Evolutionary conservation across 2,797 vertebrate genomes (phyloP), one percentile per base, ranked within the genome.

Genomic region (Crocidura indochinensis): DNA sequence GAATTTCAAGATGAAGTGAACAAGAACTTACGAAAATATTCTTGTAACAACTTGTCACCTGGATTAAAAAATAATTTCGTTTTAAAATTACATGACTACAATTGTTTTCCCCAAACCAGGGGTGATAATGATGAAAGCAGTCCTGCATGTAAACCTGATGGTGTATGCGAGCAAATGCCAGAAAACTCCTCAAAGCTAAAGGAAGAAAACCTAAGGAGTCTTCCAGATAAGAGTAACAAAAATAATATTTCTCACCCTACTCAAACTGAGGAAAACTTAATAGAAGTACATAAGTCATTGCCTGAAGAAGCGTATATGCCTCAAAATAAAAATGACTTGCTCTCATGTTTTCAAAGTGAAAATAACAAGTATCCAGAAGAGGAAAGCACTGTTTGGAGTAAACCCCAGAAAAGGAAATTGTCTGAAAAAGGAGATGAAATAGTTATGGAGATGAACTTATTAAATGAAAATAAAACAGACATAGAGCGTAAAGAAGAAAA

Each of bases 361-460:
- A 97, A 69, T 60, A 96, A 0, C 38, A 97, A 91, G 56, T 64
- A 65, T 88, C 89, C 86, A 62, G 44, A 75, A 86, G 96, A 87
- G 20, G 91, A 93, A 8, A 46, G 19, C 64, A 95, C 24, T 92
- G 17, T 24, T 82, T 72, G 87, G 77, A 96, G 94, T 96, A 98
- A 94, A 83, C 51, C 17, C 80, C 96, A 88, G 49, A 97, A 97
- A 95, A 97, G 68, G 29, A 97, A 97, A 88, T 87, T 96, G 31
- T n/a, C 68, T 27, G 96, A 96, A 90, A 94, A 97, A 84, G 51
- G 67, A 85, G 87, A 93, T 82, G 86, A 94, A 93, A 87, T 71
- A 14, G 12, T 68, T 64, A 26, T n/a, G 44, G 91, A 92, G 82
- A 86, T 68, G 79, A 68, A 81, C 91, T 93, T 88, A 29, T 88